Conservation (phyloP, 1,140 invertebrate species). For the Sycophila sp. region DNA sequence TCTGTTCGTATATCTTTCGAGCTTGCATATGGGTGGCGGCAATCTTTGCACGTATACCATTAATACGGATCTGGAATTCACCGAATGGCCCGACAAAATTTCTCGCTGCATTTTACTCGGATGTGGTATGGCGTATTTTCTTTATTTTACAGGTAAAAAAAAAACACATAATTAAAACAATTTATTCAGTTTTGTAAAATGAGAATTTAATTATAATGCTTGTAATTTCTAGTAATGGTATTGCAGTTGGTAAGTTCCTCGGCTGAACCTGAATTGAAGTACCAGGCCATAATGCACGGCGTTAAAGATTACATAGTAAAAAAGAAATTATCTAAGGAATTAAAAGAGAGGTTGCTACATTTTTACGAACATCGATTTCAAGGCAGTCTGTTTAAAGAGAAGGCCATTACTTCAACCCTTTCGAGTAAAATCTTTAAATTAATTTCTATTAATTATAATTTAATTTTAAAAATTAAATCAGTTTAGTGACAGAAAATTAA, state of each 20-base stretch:
- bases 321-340: constrained; percentile 45
- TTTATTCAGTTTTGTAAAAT: not conserved
- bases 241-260: constrained; percentile 48
- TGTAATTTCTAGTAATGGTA: constrained; percentile 46
- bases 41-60: constrained; percentile 49
- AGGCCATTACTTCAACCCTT: constrained; percentile 46
- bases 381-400: constrained; percentile 54
- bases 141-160: constrained; percentile 51
- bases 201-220: not conserved
- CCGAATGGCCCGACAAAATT: constrained; percentile 43
- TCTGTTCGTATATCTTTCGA: constrained; percentile 46
- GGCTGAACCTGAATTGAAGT: constrained; percentile 50
- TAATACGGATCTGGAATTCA: constrained; percentile 43
- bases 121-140: constrained; percentile 46
- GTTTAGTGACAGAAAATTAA: too few relatives aligned
- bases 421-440: constrained; percentile 45
- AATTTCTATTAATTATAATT: too few relatives aligned
- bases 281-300: constrained; percentile 49
- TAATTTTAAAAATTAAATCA: too few relatives aligned
- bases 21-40: constrained; percentile 50
- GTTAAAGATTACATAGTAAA: constrained; percentile 50
- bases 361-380: constrained; percentile 55
- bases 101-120: constrained; percentile 48
- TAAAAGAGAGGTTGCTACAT: constrained; percentile 45
- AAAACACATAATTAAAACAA: too few relatives aligned